Conservation (phyloP, 2,797 vertebrate species). For the Bufotes viridis region DNA sequence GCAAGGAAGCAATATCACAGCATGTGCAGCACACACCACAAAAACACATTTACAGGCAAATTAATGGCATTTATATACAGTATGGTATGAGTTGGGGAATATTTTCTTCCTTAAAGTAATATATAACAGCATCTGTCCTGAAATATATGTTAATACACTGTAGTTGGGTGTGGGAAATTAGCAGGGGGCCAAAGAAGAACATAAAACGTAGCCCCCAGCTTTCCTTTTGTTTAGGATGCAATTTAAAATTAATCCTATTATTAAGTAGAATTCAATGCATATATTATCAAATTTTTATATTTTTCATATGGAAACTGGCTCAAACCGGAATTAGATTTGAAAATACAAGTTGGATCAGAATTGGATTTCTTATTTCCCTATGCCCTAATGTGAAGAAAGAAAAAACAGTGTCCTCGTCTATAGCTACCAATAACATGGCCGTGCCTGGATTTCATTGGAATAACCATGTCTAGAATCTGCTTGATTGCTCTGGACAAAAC, state of each 20-base stretch:
- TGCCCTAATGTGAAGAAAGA: background rate
- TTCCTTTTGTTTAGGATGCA: background rate
- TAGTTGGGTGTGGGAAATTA: conserved; percentile 3
- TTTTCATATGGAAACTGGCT: too few relatives aligned
- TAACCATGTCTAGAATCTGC: background rate
- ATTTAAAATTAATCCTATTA: background rate
- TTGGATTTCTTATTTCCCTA: background rate
- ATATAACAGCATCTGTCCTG: background rate
- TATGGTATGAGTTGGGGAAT: conserved; percentile 25
- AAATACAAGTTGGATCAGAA: background rate
- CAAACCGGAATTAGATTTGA: background rate
- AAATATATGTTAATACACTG: conserved; percentile 1
- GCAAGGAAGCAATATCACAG: conserved; percentile 68
- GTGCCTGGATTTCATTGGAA: background rate
- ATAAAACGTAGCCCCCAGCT: background rate
- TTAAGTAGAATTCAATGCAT: background rate
- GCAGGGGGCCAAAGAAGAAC: background rate
- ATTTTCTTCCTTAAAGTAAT: conserved; percentile 19
- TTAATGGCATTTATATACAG: conserved; percentile 50
- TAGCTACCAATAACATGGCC: background rate
- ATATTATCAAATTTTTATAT: background rate
- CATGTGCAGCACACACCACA: conserved; percentile 64
- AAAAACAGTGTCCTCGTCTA: background rate
- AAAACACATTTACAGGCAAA: conserved; percentile 53
- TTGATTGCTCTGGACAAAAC: too few relatives aligned